Conservation (phyloP, 2,888 invertebrate genomes). For the Minunthozetes semirufus region DNA sequence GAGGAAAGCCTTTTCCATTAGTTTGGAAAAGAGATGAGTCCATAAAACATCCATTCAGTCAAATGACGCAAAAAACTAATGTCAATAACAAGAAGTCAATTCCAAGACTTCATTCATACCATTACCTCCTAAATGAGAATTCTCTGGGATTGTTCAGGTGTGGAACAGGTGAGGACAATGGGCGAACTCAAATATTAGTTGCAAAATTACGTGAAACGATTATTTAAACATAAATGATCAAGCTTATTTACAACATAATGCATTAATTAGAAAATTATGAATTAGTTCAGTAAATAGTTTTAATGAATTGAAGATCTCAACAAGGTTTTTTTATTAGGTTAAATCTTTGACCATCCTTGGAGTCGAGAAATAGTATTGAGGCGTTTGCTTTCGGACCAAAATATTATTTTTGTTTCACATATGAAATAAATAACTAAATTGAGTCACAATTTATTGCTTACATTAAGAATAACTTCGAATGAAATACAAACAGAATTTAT, state of each 20-base stretch:
- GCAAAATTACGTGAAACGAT: no score
- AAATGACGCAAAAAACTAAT: background rate
- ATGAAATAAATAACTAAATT: background rate
- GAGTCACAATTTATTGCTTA: constrained; percentile 23
- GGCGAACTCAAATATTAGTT: no score
- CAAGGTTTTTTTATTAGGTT: no score
- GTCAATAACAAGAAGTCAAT: background rate
- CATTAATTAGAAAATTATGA: no score
- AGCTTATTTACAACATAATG: no score
- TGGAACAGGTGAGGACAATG: no score
- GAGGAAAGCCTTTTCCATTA: background rate
- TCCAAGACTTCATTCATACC: background rate
- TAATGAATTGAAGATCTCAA: no score
- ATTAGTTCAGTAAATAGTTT: no score
- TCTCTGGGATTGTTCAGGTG: background rate
- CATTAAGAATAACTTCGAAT: background rate
- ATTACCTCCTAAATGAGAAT: no score
- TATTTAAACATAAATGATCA: no score
- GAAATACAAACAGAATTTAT: constrained; percentile 13
- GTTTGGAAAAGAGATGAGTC: background rate
- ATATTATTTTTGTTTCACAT: background rate
- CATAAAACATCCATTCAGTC: background rate
- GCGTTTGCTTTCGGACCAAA: background rate
- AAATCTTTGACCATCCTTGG: no score
- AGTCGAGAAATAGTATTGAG: background rate